phyloP scores from a whole-genome alignment of 64 coral and sea anemone genomes.

The Stichodactyla helianthus region DNA sequence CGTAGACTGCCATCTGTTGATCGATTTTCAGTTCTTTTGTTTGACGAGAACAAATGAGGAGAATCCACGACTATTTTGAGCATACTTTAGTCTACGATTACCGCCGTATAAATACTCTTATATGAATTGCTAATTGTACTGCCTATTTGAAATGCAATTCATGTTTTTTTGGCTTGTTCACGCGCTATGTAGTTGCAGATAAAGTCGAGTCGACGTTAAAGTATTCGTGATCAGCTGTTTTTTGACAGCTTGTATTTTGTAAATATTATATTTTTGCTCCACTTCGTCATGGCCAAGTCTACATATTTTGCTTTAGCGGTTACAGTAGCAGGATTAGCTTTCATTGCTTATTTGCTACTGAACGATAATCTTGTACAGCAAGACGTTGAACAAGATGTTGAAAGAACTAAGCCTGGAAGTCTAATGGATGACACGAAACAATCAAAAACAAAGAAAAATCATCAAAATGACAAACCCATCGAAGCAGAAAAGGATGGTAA shows the following conservation, averaged over 20 bases:
- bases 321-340: background rate
- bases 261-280: background rate
- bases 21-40: background rate
- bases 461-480: background rate
- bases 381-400: background rate
- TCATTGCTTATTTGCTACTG: background rate
- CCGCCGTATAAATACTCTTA: background rate
- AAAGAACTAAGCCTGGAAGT: background rate
- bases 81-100: background rate
- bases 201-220: too few species aligned
- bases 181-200: too few species aligned
- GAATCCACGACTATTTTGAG: background rate
- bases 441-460: background rate
- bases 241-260: background rate
- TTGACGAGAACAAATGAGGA: background rate
- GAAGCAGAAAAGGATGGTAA: background rate
- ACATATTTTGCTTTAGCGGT: background rate
- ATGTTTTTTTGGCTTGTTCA: background rate
- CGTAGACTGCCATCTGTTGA: background rate
- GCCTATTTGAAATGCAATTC: background rate
- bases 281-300: background rate
- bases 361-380: background rate
- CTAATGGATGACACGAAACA: background rate
- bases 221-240: too few species aligned
- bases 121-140: background rate